Evolutionary conservation across 2,797 vertebrate species (phyloP).

Genomic region (Lagocephalus sceleratus): DNA sequence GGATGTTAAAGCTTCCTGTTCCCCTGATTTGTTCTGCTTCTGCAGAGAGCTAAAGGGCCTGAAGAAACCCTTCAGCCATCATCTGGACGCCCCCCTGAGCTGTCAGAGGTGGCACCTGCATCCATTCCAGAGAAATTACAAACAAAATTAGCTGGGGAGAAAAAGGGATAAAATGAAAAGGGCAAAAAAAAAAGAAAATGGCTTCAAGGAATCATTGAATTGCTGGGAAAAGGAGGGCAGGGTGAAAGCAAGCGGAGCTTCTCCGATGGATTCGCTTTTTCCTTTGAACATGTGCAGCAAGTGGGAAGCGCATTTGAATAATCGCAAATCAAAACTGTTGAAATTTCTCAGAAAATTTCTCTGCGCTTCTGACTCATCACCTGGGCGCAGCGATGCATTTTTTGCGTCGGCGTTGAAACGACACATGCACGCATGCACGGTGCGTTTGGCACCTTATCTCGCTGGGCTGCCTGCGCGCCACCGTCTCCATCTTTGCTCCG

Average conservation of each 20-base stretch:
- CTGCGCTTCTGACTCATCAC: slow-evolving; percentile 43
- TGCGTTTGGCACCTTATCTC: slow-evolving; percentile 36
- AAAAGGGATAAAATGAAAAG: no score
- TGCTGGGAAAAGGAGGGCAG: no score
- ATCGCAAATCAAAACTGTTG: slow-evolving; percentile 41
- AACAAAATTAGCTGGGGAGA: slow-evolving; percentile 28
- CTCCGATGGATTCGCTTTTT: slow-evolving; percentile 29
- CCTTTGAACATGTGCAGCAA: slow-evolving; percentile 34
- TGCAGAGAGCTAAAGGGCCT: slow-evolving; percentile 35
- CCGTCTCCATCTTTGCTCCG: slow-evolving; percentile 21
- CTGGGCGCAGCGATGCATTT: slow-evolving; percentile 30
- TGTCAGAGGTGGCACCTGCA: slow-evolving; percentile 50
- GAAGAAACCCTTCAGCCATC: slow-evolving; percentile 47
- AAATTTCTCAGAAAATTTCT: slow-evolving; percentile 27
- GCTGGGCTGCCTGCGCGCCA: slow-evolving; percentile 25
- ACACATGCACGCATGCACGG: slow-evolving; percentile 5
- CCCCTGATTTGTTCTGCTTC: slow-evolving; percentile 17
- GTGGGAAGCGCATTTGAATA: slow-evolving; percentile 56
- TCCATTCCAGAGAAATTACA: slow-evolving; percentile 53
- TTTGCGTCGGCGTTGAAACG: slow-evolving; percentile 46
- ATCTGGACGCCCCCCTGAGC: slow-evolving; percentile 48
- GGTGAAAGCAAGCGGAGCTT: slow-evolving; percentile 16
- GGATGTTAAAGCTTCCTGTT: slow-evolving; percentile 11
- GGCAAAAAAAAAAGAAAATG: background rate
- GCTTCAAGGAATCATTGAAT: no score